phyloP scores from a whole-genome alignment of 1,140 invertebrate genomes.

The Oreohelix idahoensis region DNA sequence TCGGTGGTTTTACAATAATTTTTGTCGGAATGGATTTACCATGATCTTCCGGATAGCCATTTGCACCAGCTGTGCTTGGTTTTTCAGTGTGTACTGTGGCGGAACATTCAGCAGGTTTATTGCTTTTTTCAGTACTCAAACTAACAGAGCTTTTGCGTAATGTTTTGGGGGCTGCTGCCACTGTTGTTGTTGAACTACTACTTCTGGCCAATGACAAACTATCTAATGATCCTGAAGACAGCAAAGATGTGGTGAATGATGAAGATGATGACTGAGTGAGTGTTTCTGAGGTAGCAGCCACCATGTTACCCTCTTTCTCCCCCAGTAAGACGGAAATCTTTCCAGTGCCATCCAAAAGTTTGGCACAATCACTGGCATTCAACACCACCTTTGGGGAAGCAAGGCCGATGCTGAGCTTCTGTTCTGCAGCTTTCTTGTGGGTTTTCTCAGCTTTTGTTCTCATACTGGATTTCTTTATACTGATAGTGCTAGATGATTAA shows the following conservation, averaged over 20 bases:
- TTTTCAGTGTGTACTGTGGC: background rate
- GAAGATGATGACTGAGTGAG: background rate
- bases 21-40: background rate
- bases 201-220: background rate
- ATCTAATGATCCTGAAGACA: background rate
- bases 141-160: background rate
- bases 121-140: background rate
- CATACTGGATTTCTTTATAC: slow-evolving; percentile 7
- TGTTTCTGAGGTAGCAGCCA: slow-evolving; percentile 8
- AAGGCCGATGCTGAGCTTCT: slow-evolving; percentile 24
- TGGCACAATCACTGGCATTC: slow-evolving; percentile 33
- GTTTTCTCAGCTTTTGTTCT: slow-evolving; percentile 25
- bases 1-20: slow-evolving; percentile 32
- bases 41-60: background rate
- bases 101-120: background rate
- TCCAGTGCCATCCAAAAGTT: slow-evolving; percentile 17
- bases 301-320: slow-evolving; percentile 31
- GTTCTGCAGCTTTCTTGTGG: slow-evolving; percentile 12
- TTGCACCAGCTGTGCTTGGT: background rate
- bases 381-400: slow-evolving; percentile 32
- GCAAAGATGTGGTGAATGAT: background rate
- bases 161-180: background rate
- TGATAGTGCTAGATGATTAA: background rate
- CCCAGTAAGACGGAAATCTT: slow-evolving; percentile 29
- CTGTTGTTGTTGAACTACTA: background rate